Conservation (phyloP, 2,797 vertebrate genomes). For the Lycodopsis pacificus region DNA sequence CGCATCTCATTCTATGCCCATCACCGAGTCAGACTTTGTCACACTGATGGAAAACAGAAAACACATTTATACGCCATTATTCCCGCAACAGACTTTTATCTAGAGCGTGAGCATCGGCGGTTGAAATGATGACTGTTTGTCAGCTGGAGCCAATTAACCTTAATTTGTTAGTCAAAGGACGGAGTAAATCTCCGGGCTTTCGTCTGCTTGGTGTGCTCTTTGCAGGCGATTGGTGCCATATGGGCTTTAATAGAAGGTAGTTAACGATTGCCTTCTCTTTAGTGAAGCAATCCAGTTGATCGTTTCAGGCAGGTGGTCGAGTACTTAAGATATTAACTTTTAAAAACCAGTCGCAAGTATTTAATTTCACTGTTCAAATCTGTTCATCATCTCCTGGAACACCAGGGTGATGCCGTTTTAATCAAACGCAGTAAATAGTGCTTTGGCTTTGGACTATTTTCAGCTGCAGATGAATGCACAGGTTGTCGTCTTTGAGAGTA, state of each 20-base stretch:
- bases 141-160: constrained; percentile 19
- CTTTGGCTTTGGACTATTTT: not conserved
- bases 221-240: not conserved
- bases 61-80: not conserved
- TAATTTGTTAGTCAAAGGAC: constrained; percentile 17
- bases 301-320: not conserved
- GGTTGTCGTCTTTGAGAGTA: not conserved
- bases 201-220: not conserved
- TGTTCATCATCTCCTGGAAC: not conserved
- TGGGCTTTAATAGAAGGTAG: constrained; percentile 7
- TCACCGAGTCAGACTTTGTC: constrained; percentile 25
- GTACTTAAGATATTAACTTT: not conserved
- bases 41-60: constrained; percentile 1
- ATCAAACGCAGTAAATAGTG: not conserved
- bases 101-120: not conserved
- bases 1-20: constrained; percentile 28
- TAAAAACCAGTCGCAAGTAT: not conserved
- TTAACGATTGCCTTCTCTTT: not conserved
- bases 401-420: not conserved
- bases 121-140: constrained; percentile 3
- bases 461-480: constrained; percentile 3
- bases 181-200: constrained; percentile 8
- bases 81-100: not conserved
- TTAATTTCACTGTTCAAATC: not conserved
- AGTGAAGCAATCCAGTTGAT: not conserved